Evolutionary conservation across 2,888 invertebrate genomes (phyloP).

Genomic region (Ephialtes manifestator): DNA sequence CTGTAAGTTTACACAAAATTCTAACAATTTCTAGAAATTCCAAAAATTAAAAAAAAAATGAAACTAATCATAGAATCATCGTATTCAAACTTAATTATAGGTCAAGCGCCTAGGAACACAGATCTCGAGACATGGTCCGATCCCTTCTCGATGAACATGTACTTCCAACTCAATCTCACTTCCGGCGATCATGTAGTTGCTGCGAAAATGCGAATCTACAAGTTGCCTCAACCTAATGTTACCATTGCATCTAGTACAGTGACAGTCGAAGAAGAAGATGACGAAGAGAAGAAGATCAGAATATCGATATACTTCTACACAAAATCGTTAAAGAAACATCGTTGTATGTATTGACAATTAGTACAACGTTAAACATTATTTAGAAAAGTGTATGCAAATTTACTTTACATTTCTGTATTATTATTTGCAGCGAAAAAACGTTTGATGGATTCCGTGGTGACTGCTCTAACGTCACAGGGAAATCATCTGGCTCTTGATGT

Average conservation of each 20-base stretch:
- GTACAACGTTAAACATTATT: not conserved
- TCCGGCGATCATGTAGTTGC: constrained; percentile 87
- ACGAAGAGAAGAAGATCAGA: constrained; percentile 87
- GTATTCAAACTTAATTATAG: constrained; percentile 78
- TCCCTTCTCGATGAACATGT: constrained; percentile 87
- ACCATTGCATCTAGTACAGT: constrained; percentile 76
- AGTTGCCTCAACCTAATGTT: constrained; percentile 85
- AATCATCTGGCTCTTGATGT: constrained; percentile 82
- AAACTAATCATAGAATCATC: constrained; percentile 9
- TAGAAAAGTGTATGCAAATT: not conserved
- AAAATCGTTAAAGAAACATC: constrained; percentile 87
- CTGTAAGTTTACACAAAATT: constrained; percentile 85
- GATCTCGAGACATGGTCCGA: constrained; percentile 87
- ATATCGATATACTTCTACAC: constrained; percentile 89
- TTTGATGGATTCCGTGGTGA: constrained; percentile 83
- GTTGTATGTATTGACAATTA: constrained; percentile 85
- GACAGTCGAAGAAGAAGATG: constrained; percentile 77
- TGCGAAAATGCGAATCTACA: constrained; percentile 87
- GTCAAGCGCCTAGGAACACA: constrained; percentile 87
- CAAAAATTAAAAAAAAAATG: not conserved
- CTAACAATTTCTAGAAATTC: not conserved
- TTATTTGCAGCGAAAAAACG: constrained; percentile 82
- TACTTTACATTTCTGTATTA: not conserved
- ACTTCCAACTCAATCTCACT: constrained; percentile 87
- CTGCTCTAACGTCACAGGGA: constrained; percentile 79